phyloP scores from a whole-genome alignment of 2,888 invertebrate genomes.

The Nephrotoma flavescens region DNA sequence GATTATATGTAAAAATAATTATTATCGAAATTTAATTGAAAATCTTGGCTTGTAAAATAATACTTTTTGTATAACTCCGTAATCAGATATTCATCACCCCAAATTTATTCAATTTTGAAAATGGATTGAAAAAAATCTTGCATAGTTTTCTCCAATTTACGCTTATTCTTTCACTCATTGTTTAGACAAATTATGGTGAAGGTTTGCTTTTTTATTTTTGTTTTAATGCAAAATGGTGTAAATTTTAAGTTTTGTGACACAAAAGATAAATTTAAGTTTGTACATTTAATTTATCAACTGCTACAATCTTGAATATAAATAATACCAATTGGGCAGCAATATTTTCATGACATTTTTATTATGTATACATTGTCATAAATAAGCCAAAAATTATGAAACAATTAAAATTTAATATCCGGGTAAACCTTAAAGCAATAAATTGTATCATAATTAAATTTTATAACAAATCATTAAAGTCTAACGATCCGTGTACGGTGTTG shows the following conservation, averaged over 20 bases:
- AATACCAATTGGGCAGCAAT: not conserved
- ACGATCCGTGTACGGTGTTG: not conserved
- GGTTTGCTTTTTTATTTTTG: not conserved
- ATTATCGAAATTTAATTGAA: too few species aligned
- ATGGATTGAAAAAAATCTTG: too few species aligned
- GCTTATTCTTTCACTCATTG: not conserved
- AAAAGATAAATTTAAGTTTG: not conserved
- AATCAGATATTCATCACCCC: too few species aligned
- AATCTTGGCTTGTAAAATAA: too few species aligned
- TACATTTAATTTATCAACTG: not conserved
- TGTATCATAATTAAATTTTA: not conserved
- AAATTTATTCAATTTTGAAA: too few species aligned
- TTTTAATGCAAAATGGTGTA: not conserved
- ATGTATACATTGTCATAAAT: not conserved
- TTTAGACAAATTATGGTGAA: not conserved
- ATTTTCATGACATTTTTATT: not conserved
- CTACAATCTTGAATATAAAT: not conserved
- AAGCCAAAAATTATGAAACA: not conserved
- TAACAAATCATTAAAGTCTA: not conserved
- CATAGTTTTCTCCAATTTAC: not conserved
- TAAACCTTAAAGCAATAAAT: not conserved
- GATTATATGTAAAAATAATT: too few species aligned
- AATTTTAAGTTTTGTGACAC: not conserved
- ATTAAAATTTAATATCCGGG: not conserved
- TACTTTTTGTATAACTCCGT: too few species aligned